These are phyloP conservation scores for Arizona elegans DNA, from an alignment of 2,113 vertebrate species.

Conservation along the genomic window DNA sequence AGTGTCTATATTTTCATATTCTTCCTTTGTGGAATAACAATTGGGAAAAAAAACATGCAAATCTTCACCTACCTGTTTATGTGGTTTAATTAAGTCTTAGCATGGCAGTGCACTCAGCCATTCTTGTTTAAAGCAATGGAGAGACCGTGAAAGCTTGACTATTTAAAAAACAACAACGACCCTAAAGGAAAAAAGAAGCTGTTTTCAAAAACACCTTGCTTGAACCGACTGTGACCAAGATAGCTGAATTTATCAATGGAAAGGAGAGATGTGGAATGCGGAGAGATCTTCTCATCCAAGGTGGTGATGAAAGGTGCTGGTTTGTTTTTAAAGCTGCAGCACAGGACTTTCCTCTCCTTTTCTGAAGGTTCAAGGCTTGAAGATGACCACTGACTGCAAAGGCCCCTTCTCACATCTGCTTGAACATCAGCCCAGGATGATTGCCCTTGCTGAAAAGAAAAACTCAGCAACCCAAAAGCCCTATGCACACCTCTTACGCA, in stretches of 20 bases:
- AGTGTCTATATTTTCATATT: slow-evolving; percentile 55
- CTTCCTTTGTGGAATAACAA: slow-evolving; percentile 59
- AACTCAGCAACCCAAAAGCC: slow-evolving; percentile 69
- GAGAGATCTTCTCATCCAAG: slow-evolving; percentile 70
- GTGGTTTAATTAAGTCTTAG: slow-evolving; percentile 70
- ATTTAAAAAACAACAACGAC: slow-evolving; percentile 51
- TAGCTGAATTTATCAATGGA: slow-evolving; percentile 75
- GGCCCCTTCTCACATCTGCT: slow-evolving; percentile 77
- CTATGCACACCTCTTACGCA: slow-evolving; percentile 61
- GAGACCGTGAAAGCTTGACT: slow-evolving; percentile 69
- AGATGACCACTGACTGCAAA: slow-evolving; percentile 79
- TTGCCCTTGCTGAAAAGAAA: slow-evolving; percentile 73
- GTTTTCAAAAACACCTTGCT: slow-evolving; percentile 75
- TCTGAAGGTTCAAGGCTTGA: slow-evolving; percentile 73
- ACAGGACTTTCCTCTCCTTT: slow-evolving; percentile 25
- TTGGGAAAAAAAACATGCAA: slow-evolving; percentile 75
- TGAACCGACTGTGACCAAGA: slow-evolving; percentile 67
- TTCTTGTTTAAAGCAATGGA: slow-evolving; percentile 69
- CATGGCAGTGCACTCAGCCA: slow-evolving; percentile 70
- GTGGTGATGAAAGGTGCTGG: slow-evolving; percentile 23
- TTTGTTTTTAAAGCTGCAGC: slow-evolving; percentile 10
- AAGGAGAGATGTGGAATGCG: slow-evolving; percentile 59
- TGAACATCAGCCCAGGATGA: slow-evolving; percentile 76
- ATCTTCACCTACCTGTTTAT: slow-evolving; percentile 77
- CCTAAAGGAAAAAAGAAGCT: slow-evolving; percentile 51